phyloP scores from a whole-genome alignment of 2,888 invertebrate species.

The Lymantria monacha region DNA sequence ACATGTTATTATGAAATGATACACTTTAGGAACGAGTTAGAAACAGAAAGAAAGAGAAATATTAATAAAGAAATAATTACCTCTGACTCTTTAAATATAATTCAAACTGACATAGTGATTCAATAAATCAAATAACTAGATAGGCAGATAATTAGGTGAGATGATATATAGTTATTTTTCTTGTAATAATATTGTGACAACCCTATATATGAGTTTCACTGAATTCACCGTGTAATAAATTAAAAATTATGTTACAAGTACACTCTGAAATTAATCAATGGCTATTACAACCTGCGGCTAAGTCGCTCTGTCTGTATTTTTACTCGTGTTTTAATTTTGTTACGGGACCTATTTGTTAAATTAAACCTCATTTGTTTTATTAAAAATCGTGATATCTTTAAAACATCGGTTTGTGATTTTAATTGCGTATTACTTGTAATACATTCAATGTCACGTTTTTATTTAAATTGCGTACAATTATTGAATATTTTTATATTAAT shows the following conservation, averaged over 20 bases:
- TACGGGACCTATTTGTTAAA: background rate
- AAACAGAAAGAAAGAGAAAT: too few relatives aligned
- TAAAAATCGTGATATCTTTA: background rate
- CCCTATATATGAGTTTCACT: constrained; percentile 29
- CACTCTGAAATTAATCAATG: constrained; percentile 39
- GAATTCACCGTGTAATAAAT: constrained; percentile 38
- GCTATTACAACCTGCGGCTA: constrained; percentile 31
- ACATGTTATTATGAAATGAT: too few relatives aligned
- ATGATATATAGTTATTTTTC: too few relatives aligned
- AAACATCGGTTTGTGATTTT: background rate
- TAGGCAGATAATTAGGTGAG: too few relatives aligned
- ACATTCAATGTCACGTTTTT: too few relatives aligned
- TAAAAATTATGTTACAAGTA: constrained; percentile 41
- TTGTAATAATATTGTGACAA: background rate
- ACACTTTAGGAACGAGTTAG: too few relatives aligned
- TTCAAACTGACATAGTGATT: too few relatives aligned
- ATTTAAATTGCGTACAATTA: too few relatives aligned
- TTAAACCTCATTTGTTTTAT: constrained; percentile 8
- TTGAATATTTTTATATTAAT: too few relatives aligned
- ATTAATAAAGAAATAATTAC: too few relatives aligned
- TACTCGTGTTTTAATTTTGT: constrained; percentile 2
- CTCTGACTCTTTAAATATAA: too few relatives aligned
- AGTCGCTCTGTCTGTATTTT: constrained; percentile 19
- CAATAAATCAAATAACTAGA: too few relatives aligned
- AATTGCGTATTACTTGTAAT: background rate